Conservation (phyloP, 2,888 invertebrate genomes). For the Nomada ferruginata region DNA sequence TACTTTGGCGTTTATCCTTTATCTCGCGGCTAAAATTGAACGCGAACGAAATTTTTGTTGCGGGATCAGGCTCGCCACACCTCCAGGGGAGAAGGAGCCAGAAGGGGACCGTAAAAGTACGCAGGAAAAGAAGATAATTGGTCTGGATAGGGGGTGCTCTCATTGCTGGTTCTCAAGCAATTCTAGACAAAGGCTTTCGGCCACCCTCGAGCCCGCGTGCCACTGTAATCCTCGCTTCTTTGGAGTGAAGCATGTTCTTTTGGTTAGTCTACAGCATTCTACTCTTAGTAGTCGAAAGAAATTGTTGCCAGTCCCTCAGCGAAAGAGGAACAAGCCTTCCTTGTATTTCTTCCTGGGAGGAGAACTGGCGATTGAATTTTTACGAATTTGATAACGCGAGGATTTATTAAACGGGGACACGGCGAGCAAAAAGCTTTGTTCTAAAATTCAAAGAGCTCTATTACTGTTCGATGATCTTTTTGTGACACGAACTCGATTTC, state of each 20-base stretch:
- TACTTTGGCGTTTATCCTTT: conserved; percentile 70
- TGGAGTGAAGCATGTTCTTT: conserved; percentile 56
- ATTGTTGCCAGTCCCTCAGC: conserved; percentile 15
- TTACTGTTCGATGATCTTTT: conserved; percentile 24
- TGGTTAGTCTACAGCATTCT: conserved; percentile 45
- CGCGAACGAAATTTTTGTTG: conserved; percentile 67
- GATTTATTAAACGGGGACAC: too few relatives aligned
- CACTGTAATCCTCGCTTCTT: conserved; percentile 73
- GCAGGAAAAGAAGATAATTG: conserved; percentile 68
- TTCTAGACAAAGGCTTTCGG: conserved; percentile 73
- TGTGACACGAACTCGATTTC: conserved; percentile 52
- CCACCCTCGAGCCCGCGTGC: conserved; percentile 58
- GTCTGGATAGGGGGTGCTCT: conserved; percentile 63
- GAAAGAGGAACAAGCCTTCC: background rate
- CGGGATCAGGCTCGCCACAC: conserved; percentile 55
- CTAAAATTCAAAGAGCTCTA: background rate
- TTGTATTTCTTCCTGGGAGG: background rate
- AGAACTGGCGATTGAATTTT: background rate
- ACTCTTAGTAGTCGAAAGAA: conserved; percentile 29
- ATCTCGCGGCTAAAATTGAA: conserved; percentile 73
- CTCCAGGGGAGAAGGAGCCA: conserved; percentile 32
- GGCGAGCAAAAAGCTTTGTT: background rate
- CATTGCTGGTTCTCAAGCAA: conserved; percentile 73
- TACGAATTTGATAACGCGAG: too few relatives aligned
- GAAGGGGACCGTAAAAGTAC: conserved; percentile 10